Evolutionary conservation across 2,888 invertebrate genomes (phyloP).

Genomic region (Hybos culiciformis): DNA sequence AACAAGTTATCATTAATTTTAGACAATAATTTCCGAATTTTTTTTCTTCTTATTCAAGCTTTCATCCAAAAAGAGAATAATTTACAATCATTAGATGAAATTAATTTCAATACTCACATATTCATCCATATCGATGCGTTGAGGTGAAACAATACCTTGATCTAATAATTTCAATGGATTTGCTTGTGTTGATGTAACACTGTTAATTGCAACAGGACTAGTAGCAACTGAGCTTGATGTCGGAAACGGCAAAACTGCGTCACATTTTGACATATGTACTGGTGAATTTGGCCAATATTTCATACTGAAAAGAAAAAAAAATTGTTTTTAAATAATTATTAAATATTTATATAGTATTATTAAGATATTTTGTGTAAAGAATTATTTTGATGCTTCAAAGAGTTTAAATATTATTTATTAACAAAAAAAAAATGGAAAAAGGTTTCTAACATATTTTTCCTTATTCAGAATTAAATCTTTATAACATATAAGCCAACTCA

Average conservation of each 20-base stretch:
- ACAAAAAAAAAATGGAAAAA: no score
- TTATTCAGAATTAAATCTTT: no score
- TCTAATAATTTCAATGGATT: slow-evolving; percentile 34
- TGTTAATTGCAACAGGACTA: slow-evolving; percentile 34
- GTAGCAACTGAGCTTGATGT: slow-evolving; percentile 25
- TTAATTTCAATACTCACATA: slow-evolving; percentile 30
- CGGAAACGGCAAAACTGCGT: slow-evolving; percentile 31
- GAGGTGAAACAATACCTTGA: slow-evolving; percentile 32
- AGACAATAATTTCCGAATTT: no score
- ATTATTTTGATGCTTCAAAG: background rate
- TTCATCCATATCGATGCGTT: slow-evolving; percentile 31
- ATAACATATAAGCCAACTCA: no score
- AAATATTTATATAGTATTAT: background rate
- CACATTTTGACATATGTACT: slow-evolving; percentile 35
- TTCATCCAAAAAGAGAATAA: no score
- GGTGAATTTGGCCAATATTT: slow-evolving; percentile 36
- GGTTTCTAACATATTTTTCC: no score
- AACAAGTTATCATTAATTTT: no score
- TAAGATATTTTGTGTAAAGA: background rate
- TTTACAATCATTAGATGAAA: no score
- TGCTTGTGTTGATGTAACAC: slow-evolving; percentile 35
- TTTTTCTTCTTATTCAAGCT: no score
- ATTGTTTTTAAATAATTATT: slow-evolving; percentile 8
- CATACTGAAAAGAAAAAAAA: slow-evolving; percentile 23
- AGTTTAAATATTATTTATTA: background rate